A percentile compares a stretch with the other conserved stretches of the same genome.
phyloP scores from a whole-genome alignment of 2,113 vertebrate species.

The Plecotus auritus region DNA sequence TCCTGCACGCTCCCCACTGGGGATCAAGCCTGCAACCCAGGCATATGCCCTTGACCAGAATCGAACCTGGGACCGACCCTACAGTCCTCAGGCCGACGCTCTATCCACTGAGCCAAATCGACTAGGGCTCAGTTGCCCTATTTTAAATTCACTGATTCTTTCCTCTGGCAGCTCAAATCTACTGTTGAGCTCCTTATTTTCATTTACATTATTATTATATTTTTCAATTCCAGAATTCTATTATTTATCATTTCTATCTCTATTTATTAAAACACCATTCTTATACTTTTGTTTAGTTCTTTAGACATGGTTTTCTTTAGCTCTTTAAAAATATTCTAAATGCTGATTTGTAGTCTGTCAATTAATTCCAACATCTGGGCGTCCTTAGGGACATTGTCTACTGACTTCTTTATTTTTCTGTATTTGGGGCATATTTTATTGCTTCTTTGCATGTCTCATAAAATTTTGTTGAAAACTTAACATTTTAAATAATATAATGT shows the following conservation, averaged over 20 bases:
- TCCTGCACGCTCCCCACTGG: no score
- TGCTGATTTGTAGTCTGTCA: background rate
- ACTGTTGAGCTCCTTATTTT: background rate
- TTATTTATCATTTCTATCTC: background rate
- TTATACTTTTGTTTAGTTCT: background rate
- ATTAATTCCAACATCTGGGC: background rate
- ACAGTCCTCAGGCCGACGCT: no score
- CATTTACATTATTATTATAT: background rate
- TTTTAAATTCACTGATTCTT: background rate
- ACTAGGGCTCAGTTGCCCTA: background rate
- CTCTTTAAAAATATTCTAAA: slow-evolving; percentile 1
- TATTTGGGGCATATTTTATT: background rate
- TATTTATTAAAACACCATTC: background rate
- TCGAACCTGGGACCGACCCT: no score
- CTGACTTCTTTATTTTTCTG: background rate
- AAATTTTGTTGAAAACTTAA: slow-evolving; percentile 14
- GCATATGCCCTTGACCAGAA: no score
- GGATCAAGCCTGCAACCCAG: no score
- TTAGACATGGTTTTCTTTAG: background rate
- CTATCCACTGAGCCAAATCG: no score
- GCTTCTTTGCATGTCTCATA: background rate
- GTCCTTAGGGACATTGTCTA: background rate
- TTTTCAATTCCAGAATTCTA: slow-evolving; percentile 11
- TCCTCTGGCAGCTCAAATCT: background rate
- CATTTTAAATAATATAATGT: background rate